Evolutionary conservation across 2,888 invertebrate genomes (phyloP).

Genomic region (Pheosia gnoma): DNA sequence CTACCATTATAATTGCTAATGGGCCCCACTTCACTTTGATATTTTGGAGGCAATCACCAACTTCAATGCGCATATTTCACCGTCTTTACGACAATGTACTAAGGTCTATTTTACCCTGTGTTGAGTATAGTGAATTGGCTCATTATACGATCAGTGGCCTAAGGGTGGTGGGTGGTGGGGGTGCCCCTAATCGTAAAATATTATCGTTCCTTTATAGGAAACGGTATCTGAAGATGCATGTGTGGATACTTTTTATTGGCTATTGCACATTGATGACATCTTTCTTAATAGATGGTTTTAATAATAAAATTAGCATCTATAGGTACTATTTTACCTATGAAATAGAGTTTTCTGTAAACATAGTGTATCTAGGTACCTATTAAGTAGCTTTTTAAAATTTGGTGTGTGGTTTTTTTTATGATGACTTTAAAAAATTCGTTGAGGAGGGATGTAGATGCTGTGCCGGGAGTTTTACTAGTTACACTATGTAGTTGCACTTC

Average conservation of each 20-base stretch:
- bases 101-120: not conserved
- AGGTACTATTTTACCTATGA: no score
- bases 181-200: constrained; percentile 54
- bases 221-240: not conserved
- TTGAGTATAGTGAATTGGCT: constrained; percentile 32
- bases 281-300: not conserved
- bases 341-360: no score
- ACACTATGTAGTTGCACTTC: no score
- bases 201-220: constrained; percentile 45
- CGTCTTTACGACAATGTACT: not conserved
- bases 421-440: no score
- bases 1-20: constrained; percentile 78
- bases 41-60: constrained; percentile 41
- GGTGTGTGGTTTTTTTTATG: no score
- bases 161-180: constrained; percentile 35
- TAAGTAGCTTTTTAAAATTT: no score
- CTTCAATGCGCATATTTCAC: constrained; percentile 4
- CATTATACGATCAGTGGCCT: constrained; percentile 48
- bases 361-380: no score
- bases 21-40: constrained; percentile 54
- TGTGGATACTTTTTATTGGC: not conserved
- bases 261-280: not conserved
- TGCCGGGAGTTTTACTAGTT: no score
- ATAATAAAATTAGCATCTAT: not conserved
- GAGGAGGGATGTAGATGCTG: no score